These are phyloP conservation scores for Melanotaenia duboulayi DNA, from an alignment of 2,113 vertebrate genomes.

Conservation along the genomic window DNA sequence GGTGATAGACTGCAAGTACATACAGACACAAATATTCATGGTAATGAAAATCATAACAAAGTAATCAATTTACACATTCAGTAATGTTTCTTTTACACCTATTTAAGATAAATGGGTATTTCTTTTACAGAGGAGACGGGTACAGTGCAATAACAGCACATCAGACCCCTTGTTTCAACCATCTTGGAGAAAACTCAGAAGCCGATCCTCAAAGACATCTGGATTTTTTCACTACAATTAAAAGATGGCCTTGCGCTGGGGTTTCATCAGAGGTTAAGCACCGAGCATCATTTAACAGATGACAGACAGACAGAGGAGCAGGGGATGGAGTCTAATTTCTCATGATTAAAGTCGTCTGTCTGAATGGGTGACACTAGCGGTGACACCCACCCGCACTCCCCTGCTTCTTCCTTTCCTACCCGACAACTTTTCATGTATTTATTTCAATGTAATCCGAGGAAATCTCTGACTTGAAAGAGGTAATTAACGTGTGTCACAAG, in stretches of 20 bases:
- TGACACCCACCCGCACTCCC: neutral
- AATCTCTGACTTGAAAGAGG: conserved; percentile 74
- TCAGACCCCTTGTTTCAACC: neutral
- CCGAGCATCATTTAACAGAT: conserved; percentile 11
- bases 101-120: conserved; percentile 2
- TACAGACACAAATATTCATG: conserved; percentile 61
- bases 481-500: conserved; percentile 70
- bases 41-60: conserved; percentile 56
- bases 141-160: fast-evolving
- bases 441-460: conserved; percentile 68
- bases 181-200: conserved; percentile 9
- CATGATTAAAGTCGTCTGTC: conserved; percentile 64
- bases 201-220: conserved; percentile 26
- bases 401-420: neutral
- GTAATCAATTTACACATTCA: conserved; percentile 41
- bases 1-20: conserved; percentile 64
- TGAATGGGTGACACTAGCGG: conserved; percentile 36
- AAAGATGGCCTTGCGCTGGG: conserved; percentile 36
- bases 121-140: neutral
- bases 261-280: conserved; percentile 37
- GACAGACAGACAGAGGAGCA: conserved; percentile 13
- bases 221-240: conserved; percentile 50
- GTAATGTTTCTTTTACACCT: neutral
- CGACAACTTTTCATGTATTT: conserved; percentile 58
- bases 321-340: conserved; percentile 46